Evolutionary conservation across 2,113 vertebrate genomes (phyloP).

Genomic region (Arenaria interpres): DNA sequence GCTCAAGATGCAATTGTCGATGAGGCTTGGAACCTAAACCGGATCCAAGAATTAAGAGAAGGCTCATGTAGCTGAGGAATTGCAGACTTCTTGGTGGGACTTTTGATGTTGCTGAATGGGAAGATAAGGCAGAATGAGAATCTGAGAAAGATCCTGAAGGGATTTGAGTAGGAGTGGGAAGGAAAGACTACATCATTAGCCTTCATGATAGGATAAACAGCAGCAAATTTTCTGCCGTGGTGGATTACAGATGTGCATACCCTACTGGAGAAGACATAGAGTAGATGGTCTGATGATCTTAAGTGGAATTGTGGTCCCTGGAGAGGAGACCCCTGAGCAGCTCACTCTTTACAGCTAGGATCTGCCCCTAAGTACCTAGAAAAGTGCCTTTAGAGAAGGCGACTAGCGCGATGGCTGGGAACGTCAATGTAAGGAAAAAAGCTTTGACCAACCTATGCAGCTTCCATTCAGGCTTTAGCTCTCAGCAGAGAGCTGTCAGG

Average conservation of each 20-base stretch:
- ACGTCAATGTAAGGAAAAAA: background rate
- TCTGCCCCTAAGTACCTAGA: background rate
- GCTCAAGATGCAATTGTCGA: background rate
- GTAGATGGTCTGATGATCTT: background rate
- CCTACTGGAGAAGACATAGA: background rate
- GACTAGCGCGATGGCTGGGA: background rate
- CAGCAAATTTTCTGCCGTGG: background rate
- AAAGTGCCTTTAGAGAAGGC: background rate
- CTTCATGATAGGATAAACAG: background rate
- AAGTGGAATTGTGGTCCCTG: background rate
- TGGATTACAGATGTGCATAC: background rate
- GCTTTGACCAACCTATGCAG: background rate
- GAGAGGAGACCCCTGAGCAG: background rate
- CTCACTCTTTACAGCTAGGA: background rate
- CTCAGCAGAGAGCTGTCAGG: background rate
- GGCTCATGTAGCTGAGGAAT: background rate
- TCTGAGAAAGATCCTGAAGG: constrained; percentile 38
- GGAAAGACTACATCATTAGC: background rate
- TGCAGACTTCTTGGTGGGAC: background rate
- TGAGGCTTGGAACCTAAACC: background rate
- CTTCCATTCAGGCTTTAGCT: background rate
- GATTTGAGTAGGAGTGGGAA: constrained; percentile 52
- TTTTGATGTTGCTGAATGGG: constrained; percentile 19
- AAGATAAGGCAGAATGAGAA: constrained; percentile 31
- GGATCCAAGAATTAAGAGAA: background rate